Evolutionary conservation across 2,888 invertebrate genomes (phyloP), one percentile per base, ranked within the genome.

Genomic region (Hypomecis punctinalis): DNA sequence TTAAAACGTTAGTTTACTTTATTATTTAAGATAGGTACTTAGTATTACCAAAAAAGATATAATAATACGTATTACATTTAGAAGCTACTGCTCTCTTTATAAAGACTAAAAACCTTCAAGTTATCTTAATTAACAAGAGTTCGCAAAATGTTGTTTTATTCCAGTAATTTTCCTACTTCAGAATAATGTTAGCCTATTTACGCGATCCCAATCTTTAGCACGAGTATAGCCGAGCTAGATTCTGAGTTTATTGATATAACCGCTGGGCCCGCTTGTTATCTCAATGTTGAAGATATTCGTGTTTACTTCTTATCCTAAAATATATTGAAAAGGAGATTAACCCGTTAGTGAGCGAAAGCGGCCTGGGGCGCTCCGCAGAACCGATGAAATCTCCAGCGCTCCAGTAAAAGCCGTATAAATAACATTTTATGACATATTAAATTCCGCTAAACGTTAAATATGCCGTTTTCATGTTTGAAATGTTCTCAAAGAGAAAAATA

Each of bases 361-460:
- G 72, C 70, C 74, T 59, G 72, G 56, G 66, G 75, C 75, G 69
- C 58, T 73, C 66, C 70, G 53, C 66, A 51, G 63, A 76, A 69
- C 68, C 80, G 80, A 80, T 81, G 81, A 86, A 89, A 88, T 86
- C 86, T 84, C 78, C 75, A 74, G 77, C 78, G 80, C 78, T 78
- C 76, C 83, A 82, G 79, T 82, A 83, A 88, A 88, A 83, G 84
- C 81, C 70, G 64, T 83, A 90, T 89, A 90, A 90, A 89, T 89
- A 88, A 85, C 84, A 79, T 87, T 89, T 90, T 89, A 90, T 83
- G 89, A 86, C 87, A 85, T 88, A 89, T 89, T 90, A 88, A 89
- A 90, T 86, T 85, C 82, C 79, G 81, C 79, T 89, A 85, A 89
- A 86, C 86, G 84, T 87, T 88, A 88, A 89, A 88, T 88, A 87